phyloP scores from a whole-genome alignment of 1,140 invertebrate species.

The Heliconius congener region DNA sequence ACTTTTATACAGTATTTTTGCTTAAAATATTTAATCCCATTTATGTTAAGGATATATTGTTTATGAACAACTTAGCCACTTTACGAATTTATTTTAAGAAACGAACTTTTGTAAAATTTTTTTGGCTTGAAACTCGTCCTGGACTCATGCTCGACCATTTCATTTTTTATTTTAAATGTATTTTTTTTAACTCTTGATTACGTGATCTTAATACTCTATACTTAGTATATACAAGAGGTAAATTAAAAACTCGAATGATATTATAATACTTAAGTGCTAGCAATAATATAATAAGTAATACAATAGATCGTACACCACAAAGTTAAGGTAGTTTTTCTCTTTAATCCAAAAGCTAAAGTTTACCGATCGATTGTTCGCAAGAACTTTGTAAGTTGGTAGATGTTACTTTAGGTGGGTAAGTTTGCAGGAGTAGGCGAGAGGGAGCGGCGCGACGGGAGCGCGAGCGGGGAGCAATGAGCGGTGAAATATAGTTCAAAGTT shows the following conservation, averaged over 20 bases:
- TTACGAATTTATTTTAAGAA: background rate
- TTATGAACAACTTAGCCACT: background rate
- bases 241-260: background rate
- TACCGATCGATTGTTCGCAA: conserved; percentile 27
- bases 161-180: no score
- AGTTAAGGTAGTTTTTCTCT: conserved; percentile 19
- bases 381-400: conserved; percentile 24
- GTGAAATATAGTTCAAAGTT: conserved; percentile 32
- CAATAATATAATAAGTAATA: background rate
- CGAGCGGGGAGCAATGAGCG: conserved; percentile 10
- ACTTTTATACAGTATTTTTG: no score
- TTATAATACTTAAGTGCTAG: background rate
- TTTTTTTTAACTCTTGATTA: no score
- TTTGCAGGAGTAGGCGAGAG: conserved; percentile 18
- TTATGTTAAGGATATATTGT: background rate
- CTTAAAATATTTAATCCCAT: background rate
- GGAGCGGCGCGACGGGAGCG: conserved; percentile 6
- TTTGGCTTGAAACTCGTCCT: no score
- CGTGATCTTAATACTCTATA: no score
- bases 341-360: conserved; percentile 12
- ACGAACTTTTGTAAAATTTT: no score
- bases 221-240: no score
- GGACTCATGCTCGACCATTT: no score
- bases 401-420: conserved; percentile 29
- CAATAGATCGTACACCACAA: background rate